phyloP scores from a whole-genome alignment of 2,888 invertebrate genomes.

The Ypsolopha scabrella region DNA sequence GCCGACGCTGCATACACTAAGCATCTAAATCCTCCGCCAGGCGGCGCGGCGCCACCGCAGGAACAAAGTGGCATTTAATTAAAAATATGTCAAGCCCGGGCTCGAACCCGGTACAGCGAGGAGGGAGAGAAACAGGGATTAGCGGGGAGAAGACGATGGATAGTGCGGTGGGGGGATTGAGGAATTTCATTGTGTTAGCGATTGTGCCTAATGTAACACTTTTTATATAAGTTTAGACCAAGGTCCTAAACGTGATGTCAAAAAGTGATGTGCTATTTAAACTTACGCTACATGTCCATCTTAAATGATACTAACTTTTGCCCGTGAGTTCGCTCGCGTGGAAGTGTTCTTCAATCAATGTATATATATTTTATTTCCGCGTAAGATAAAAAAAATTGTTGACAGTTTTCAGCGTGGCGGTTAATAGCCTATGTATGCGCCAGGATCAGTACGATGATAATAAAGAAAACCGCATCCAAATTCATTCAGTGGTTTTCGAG shows the following conservation, averaged over 20 bases:
- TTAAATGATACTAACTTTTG: no score
- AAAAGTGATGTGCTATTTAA: background rate
- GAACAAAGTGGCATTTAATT: constrained; percentile 37
- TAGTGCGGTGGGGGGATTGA: background rate
- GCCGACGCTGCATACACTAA: no score
- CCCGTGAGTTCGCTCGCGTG: no score
- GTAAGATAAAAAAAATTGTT: no score
- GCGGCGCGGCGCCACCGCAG: background rate
- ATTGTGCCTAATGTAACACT: background rate
- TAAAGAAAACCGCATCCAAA: no score
- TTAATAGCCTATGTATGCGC: no score
- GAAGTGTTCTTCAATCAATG: no score
- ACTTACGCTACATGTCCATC: no score
- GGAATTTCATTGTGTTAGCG: background rate
- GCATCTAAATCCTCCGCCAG: background rate
- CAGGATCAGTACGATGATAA: no score
- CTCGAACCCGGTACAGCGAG: background rate
- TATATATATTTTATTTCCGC: no score
- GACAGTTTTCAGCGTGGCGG: no score
- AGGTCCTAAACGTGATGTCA: background rate
- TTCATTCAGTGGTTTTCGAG: no score
- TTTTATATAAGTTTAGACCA: background rate
- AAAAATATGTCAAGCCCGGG: constrained; percentile 45
- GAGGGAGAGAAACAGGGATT: background rate
- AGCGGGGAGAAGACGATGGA: background rate